Conservation (phyloP, 2,888 invertebrate species). For the Plebejus argus region DNA sequence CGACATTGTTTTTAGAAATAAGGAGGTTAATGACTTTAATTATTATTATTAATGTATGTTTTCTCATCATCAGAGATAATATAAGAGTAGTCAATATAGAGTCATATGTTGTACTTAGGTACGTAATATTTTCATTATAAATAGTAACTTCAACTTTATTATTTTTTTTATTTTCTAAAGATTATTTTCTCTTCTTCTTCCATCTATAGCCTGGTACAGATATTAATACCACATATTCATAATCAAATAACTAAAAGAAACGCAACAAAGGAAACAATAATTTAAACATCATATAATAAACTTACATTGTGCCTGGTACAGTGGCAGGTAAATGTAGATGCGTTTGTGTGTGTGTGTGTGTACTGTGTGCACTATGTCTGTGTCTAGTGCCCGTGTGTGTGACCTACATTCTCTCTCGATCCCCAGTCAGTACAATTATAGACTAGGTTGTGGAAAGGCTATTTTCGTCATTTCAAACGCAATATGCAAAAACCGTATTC, state of each 20-base stretch:
- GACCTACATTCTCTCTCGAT: conserved; percentile 26
- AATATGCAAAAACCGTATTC: conserved; percentile 16
- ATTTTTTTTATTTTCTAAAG: too few relatives aligned
- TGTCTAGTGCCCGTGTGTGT: neutral
- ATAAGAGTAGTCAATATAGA: too few relatives aligned
- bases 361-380: neutral
- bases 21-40: neutral
- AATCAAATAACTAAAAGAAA: neutral
- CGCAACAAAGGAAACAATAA: neutral
- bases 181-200: neutral
- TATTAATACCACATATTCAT: neutral
- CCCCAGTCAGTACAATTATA: conserved; percentile 24
- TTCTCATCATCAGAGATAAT: too few relatives aligned
- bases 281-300: neutral
- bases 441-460: conserved; percentile 18
- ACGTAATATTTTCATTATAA: too few relatives aligned
- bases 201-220: neutral
- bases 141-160: too few relatives aligned
- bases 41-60: neutral
- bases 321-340: neutral
- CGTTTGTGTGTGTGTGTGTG: neutral
- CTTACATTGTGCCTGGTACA: neutral
- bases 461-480: conserved; percentile 23
- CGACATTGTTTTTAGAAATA: neutral
- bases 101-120: too few relatives aligned